Evolutionary conservation across 2,797 vertebrate species (phyloP).

Genomic region (Pseudotriccus pelzelni): DNA sequence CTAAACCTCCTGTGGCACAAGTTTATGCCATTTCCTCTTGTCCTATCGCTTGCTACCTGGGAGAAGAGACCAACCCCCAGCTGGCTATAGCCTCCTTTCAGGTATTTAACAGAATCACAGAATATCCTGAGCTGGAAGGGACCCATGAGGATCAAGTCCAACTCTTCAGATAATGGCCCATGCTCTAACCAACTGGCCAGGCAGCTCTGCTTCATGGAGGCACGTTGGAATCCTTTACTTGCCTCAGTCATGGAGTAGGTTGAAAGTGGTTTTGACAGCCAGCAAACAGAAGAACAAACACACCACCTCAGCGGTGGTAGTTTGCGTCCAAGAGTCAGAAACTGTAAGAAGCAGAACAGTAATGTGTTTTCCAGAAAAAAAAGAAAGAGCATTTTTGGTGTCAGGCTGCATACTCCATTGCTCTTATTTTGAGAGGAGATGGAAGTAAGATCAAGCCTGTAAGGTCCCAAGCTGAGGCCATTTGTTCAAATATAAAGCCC

Average conservation of each 20-base stretch:
- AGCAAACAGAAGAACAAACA: not conserved
- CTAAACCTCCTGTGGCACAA: not conserved
- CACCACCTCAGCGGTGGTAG: not conserved
- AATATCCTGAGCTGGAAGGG: not conserved
- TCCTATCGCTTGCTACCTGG: not conserved
- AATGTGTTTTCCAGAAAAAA: not conserved
- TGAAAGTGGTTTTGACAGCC: not conserved
- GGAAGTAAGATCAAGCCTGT: not conserved
- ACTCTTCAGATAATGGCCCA: not conserved
- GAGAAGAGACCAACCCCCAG: not conserved
- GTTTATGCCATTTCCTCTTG: not conserved
- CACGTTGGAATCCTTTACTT: not conserved
- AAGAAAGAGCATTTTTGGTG: not conserved
- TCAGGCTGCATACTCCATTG: not conserved
- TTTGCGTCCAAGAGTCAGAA: not conserved
- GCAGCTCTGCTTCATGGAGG: not conserved
- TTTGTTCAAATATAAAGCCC: not conserved
- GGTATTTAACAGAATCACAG: not conserved
- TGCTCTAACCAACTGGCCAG: not conserved
- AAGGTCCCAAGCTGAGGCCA: not conserved
- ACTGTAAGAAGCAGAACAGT: not conserved
- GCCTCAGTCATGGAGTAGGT: not conserved
- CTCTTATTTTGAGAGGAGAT: not conserved
- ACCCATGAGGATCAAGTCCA: not conserved
- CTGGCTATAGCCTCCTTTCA: not conserved